Conservation (phyloP, 2,113 vertebrate genomes). For the Zapus hudsonius region DNA sequence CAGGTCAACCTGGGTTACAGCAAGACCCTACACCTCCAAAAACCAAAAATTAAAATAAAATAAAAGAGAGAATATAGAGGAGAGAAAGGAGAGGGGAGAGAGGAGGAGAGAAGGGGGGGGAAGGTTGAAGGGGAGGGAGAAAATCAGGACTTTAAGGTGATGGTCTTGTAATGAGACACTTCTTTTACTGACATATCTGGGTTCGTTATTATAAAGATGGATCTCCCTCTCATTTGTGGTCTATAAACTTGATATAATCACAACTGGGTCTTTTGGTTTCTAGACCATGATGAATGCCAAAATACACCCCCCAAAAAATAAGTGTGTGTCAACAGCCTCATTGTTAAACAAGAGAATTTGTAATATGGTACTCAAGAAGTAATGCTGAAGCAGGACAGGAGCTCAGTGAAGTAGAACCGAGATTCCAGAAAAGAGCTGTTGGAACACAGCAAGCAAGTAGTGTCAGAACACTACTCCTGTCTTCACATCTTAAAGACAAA, state of each 20-base stretch:
- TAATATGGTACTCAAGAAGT: not conserved
- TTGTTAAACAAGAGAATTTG: not conserved
- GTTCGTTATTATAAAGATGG: not conserved
- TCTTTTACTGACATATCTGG: not conserved
- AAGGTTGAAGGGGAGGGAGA: no score
- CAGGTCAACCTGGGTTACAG: no score
- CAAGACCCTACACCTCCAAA: no score
- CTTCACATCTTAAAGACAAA: not conserved
- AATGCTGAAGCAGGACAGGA: not conserved
- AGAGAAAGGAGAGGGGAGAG: no score
- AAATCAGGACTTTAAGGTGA: not conserved
- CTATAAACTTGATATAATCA: slow-evolving; percentile 4
- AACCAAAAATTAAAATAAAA: no score
- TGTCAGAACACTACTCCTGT: not conserved
- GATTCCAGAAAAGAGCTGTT: not conserved
- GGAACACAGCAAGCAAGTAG: not conserved
- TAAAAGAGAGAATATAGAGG: no score
- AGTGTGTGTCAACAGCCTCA: not conserved
- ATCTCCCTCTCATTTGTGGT: not conserved
- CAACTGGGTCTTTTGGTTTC: slow-evolving; percentile 7
- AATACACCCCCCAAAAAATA: not conserved
- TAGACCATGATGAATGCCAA: not conserved
- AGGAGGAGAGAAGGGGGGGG: no score
- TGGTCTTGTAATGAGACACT: not conserved
- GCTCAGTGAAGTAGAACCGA: not conserved